A percentile compares a stretch with the other conserved stretches of the same genome.
Conservation (phyloP, 2,113 vertebrate species). For the Gopherus evgoodei region DNA sequence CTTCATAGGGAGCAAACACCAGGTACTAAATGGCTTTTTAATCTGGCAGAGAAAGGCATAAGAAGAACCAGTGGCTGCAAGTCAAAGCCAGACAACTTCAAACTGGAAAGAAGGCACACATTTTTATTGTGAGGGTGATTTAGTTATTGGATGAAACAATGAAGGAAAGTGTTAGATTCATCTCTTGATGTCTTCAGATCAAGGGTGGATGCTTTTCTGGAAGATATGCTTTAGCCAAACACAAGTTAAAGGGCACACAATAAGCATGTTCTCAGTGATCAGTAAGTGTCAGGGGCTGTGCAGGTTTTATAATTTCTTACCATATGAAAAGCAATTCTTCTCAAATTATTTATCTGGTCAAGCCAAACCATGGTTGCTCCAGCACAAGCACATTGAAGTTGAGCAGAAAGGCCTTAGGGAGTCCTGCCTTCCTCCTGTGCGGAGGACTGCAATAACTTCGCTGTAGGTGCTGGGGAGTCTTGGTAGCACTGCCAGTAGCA, state of each 20-base stretch:
- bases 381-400: not conserved
- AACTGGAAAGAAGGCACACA: not conserved
- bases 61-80: not conserved
- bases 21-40: not conserved
- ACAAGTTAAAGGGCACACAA: not conserved
- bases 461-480: not conserved
- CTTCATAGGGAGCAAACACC: not conserved
- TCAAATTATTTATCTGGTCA: not conserved
- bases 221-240: not conserved
- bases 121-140: not conserved
- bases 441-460: slow-evolving; percentile 1
- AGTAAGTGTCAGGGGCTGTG: not conserved
- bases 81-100: not conserved
- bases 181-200: not conserved
- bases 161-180: not conserved
- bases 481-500: not conserved
- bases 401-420: not conserved
- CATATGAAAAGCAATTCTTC: not conserved
- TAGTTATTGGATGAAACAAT: not conserved
- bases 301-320: not conserved
- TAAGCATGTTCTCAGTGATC: not conserved
- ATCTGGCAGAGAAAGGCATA: not conserved
- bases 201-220: slow-evolving; percentile 6
- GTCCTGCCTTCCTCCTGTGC: not conserved
- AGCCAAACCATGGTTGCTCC: not conserved